These are phyloP conservation scores for Bos indicus DNA, from an alignment of 2,113 vertebrate genomes.

Conservation along the genomic window DNA sequence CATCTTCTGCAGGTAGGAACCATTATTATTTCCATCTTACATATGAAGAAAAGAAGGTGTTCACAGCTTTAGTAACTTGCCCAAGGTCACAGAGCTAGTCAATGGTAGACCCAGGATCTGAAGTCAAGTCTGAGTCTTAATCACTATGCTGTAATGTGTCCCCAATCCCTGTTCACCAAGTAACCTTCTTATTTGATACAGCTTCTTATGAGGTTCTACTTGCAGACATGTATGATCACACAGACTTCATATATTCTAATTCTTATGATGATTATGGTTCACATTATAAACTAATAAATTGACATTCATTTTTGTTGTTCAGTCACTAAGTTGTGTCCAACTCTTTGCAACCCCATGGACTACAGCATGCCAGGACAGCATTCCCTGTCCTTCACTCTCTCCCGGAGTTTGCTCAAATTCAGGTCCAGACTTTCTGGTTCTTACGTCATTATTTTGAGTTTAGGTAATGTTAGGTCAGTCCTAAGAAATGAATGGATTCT, in stretches of 20 bases:
- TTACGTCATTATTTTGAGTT: background rate
- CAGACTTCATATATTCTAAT: background rate
- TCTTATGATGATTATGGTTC: background rate
- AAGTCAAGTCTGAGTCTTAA: background rate
- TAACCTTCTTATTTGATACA: background rate
- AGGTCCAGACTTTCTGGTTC: background rate
- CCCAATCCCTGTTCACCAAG: background rate
- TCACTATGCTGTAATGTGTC: background rate
- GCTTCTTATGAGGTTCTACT: background rate
- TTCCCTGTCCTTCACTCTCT: background rate
- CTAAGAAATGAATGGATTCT: background rate
- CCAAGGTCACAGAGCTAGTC: background rate
- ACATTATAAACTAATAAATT: conserved; percentile 13
- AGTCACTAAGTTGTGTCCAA: rapidly evolving
- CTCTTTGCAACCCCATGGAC: background rate
- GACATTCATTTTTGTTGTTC: background rate
- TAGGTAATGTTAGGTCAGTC: background rate
- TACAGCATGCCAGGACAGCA: background rate
- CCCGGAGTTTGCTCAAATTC: background rate
- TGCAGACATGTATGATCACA: background rate
- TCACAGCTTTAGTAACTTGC: background rate
- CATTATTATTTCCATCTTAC: background rate
- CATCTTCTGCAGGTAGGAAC: background rate
- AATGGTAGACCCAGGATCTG: background rate
- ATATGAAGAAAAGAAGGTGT: background rate